Conservation (phyloP, 1,140 invertebrate genomes). For the Samia ricini region DNA sequence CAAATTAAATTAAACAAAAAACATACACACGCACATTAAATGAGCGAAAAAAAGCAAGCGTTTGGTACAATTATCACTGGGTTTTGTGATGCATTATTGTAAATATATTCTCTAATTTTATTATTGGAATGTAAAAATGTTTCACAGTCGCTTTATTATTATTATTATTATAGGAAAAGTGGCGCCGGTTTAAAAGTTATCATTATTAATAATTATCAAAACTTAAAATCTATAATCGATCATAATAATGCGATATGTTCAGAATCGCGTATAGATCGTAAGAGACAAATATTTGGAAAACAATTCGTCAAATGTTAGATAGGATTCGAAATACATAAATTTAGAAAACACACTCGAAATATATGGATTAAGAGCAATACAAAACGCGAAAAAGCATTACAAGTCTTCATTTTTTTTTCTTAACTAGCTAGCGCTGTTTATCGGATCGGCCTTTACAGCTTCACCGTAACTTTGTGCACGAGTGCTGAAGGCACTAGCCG, state of each 20-base stretch:
- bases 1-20: background rate
- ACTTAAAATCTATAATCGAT: background rate
- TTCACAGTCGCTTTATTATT: background rate
- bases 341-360: too few relatives aligned
- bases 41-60: slow-evolving; percentile 14
- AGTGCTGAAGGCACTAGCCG: too few relatives aligned
- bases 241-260: background rate
- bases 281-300: background rate
- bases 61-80: slow-evolving; percentile 7
- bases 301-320: too few relatives aligned
- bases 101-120: background rate
- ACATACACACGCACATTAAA: slow-evolving; percentile 26
- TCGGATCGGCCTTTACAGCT: too few relatives aligned
- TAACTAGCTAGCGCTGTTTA: too few relatives aligned
- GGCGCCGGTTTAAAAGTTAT: background rate
- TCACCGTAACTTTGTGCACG: too few relatives aligned
- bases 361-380: too few relatives aligned
- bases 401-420: too few relatives aligned
- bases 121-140: background rate
- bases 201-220: background rate
- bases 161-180: background rate
- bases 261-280: background rate
- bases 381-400: too few relatives aligned
- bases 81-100: background rate
- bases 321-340: too few relatives aligned